Evolutionary conservation across 2,113 vertebrate genomes (phyloP).

Genomic region (Channa maculata): DNA sequence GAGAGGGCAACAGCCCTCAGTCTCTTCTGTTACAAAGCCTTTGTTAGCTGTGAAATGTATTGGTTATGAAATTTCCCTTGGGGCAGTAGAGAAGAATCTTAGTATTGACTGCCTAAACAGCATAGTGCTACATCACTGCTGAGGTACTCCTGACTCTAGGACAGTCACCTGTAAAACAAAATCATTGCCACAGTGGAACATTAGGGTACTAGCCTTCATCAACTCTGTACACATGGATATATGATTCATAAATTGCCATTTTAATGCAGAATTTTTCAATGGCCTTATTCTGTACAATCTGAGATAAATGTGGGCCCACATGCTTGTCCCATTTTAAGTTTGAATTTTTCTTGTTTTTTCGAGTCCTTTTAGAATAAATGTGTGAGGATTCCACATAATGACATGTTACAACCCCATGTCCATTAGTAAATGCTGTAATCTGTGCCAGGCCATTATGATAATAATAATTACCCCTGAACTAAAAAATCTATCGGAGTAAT

Average conservation of each 20-base stretch:
- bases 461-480: conserved; percentile 41
- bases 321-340: conserved; percentile 15
- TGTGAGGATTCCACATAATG: conserved; percentile 35
- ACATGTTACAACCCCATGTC: conserved; percentile 32
- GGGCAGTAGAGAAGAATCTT: conserved; percentile 28
- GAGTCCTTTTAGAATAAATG: conserved; percentile 18
- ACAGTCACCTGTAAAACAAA: conserved; percentile 7
- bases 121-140: conserved; percentile 28
- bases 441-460: conserved; percentile 26
- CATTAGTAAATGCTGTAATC: conserved; percentile 47
- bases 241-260: conserved; percentile 56
- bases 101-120: conserved; percentile 54
- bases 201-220: conserved; percentile 33
- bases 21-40: conserved; percentile 24
- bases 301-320: conserved; percentile 36
- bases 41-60: conserved; percentile 41
- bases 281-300: conserved; percentile 36
- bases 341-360: conserved; percentile 18
- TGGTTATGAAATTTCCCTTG: conserved; percentile 52
- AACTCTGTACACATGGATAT: conserved; percentile 37
- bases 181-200: conserved; percentile 30
- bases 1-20: background rate
- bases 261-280: conserved; percentile 57
- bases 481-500: conserved; percentile 16
- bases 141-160: conserved; percentile 35